These are phyloP conservation scores for Illadopsis cleaveri DNA, from an alignment of 2,113 vertebrate species.

Conservation along the genomic window DNA sequence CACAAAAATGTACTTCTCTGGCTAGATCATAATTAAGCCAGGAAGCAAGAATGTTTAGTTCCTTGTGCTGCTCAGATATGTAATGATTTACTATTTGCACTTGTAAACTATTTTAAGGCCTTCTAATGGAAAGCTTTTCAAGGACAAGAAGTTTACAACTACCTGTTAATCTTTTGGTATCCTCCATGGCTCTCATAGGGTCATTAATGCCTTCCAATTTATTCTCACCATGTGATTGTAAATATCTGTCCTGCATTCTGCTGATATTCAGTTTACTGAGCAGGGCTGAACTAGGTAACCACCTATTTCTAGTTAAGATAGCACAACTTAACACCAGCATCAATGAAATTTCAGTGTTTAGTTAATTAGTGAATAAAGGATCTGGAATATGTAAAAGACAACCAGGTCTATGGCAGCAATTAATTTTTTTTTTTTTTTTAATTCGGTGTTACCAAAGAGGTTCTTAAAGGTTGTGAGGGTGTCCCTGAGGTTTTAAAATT, in stretches of 20 bases:
- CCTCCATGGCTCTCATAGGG: background rate
- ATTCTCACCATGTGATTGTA: background rate
- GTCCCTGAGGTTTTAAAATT: background rate
- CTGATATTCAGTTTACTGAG: background rate
- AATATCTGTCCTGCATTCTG: background rate
- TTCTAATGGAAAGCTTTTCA: background rate
- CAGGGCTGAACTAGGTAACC: background rate
- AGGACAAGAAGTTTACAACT: background rate
- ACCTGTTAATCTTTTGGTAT: background rate
- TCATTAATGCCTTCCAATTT: background rate
- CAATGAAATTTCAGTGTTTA: background rate
- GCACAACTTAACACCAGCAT: background rate
- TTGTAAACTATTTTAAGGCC: background rate
- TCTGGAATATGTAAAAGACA: background rate
- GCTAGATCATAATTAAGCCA: slow-evolving; percentile 28
- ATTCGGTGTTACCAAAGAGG: accelerated
- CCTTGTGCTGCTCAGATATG: background rate
- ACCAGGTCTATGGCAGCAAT: background rate
- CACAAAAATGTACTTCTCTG: slow-evolving; percentile 6
- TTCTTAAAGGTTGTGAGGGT: background rate
- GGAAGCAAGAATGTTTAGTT: slow-evolving; percentile 1
- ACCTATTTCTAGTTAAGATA: background rate
- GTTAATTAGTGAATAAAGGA: background rate
- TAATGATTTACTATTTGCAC: background rate
- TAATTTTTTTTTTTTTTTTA: background rate